Base-by-base conservation (phyloP, 2,113 vertebrate species). In the Leucoraja erinaceus region DNA sequence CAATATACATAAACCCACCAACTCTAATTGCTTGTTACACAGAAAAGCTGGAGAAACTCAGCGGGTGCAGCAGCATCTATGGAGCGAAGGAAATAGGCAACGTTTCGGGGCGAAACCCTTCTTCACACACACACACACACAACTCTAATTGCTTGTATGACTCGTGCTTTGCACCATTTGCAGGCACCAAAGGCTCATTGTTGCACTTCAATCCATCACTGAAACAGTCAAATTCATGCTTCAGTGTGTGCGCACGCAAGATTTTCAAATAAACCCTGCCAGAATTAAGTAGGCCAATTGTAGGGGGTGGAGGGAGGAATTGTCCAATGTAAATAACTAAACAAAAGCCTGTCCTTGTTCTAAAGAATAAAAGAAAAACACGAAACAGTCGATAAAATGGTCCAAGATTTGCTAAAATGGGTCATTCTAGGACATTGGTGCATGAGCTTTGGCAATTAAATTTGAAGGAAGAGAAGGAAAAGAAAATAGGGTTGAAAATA, bases 181-280 rank as follows among this genome's bases (percentile, higher is more conserved):
- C 88, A 59, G 28, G 91, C 90, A 93, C 94, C 94, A 94, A 95
- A 94, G 94, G 18, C 84, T 93, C 56, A 68, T 91, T 95, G 94
- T 95, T 94, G 84, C 90, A 18, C 8, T 59, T 3, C 5, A 93
- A 93, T 79, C 70, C 93, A 22, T 14, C 93, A 94, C 93, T 94
- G 56, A 63, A 86, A 63, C 5, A 94, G 94, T 94, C 31, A 90
- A 88, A 63, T 1, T 94, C 93, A 78, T 77, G 59, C 54, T 93
- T 90, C 16, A 31, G 18, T 33, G 59, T 68, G 2, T 31, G 86
- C 33, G 2, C 18, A 11, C 9, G 59, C 28, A 68, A 68, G 63
- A 90, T 33, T 9, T 31, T 33, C 86, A 90, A 31, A 90, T 90
- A 66, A 90, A 83, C 18, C 11, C 86, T 31, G 14, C n/a, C n/a